Conservation (phyloP, 2,888 invertebrate genomes). For the Yponomeuta cagnagella region DNA sequence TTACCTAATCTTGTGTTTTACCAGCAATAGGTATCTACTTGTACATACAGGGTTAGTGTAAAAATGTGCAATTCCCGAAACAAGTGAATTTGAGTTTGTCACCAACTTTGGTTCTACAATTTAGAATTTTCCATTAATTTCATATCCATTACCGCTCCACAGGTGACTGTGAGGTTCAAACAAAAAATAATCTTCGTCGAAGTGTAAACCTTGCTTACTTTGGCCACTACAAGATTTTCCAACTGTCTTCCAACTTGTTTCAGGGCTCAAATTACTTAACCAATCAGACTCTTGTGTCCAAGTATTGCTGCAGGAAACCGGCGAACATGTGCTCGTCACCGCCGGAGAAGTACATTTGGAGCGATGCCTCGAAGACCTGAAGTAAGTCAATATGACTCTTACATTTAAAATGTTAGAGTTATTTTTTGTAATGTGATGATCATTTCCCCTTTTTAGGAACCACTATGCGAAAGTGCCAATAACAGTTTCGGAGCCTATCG, state of each 20-base stretch:
- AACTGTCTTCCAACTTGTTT: slow-evolving; percentile 26
- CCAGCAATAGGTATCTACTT: no score
- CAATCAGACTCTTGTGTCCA: slow-evolving; percentile 97
- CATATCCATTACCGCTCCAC: no score
- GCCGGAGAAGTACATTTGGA: slow-evolving; percentile 98
- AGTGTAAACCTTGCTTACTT: not conserved
- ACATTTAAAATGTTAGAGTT: not conserved
- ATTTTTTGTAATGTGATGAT: slow-evolving; percentile 2
- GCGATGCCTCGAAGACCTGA: slow-evolving; percentile 94
- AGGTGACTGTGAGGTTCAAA: not conserved
- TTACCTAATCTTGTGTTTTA: no score
- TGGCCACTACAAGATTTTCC: not conserved
- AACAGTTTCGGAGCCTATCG: slow-evolving; percentile 96
- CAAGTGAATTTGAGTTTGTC: no score
- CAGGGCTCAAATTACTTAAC: slow-evolving; percentile 88
- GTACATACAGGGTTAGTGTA: no score
- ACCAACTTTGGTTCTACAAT: no score
- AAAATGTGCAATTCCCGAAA: no score
- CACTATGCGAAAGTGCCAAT: slow-evolving; percentile 90
- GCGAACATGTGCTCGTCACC: slow-evolving; percentile 95
- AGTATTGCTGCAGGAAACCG: slow-evolving; percentile 92
- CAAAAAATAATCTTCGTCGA: not conserved
- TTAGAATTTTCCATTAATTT: no score
- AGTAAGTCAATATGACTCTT: slow-evolving; percentile 44
- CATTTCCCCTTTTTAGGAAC: slow-evolving; percentile 44